Conservation (phyloP, 2,888 invertebrate species). For the Conomelus anceps region DNA sequence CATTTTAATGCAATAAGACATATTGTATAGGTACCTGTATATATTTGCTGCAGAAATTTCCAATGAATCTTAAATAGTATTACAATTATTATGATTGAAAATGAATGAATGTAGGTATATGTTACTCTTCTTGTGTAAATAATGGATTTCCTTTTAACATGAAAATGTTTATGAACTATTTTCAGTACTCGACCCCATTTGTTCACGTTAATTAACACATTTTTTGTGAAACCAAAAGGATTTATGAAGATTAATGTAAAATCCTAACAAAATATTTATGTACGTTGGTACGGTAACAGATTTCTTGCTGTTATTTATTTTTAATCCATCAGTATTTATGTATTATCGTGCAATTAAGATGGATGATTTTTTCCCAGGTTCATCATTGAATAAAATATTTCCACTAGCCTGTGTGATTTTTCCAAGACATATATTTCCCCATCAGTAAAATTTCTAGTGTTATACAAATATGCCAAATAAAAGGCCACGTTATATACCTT, state of each 20-base stretch:
- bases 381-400: neutral
- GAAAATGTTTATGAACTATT: neutral
- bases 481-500: too few species aligned
- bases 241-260: too few species aligned
- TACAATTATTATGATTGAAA: neutral
- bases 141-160: neutral
- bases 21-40: neutral
- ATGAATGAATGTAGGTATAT: neutral
- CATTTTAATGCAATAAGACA: neutral
- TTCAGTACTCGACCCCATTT: too few species aligned
- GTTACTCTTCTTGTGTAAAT: neutral
- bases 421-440: too few species aligned
- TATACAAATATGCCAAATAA: too few species aligned
- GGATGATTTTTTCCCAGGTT: neutral
- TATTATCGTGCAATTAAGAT: neutral
- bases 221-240: too few species aligned
- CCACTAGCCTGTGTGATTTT: neutral
- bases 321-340: neutral
- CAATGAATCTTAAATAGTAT: neutral
- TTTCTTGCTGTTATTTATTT: neutral
- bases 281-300: neutral
- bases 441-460: too few species aligned
- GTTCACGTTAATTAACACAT: neutral
- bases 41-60: neutral
- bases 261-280: neutral